Percentiles rank a stretch among this genome's conserved stretches.
These are phyloP conservation scores for Mizuhopecten yessoensis DNA, from an alignment of 1,140 invertebrate species.

Conservation along the genomic window DNA sequence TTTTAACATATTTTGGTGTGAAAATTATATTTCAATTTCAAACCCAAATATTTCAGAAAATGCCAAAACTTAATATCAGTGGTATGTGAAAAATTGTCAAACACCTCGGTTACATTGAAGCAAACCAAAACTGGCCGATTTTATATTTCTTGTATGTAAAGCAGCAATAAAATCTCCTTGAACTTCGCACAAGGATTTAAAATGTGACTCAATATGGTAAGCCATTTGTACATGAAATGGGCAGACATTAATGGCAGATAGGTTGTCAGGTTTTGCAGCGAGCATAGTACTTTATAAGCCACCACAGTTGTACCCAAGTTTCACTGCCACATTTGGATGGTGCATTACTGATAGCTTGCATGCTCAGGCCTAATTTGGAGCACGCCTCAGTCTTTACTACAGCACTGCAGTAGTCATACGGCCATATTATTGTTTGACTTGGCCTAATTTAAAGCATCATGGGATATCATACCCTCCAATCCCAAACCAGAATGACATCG, in stretches of 20 bases:
- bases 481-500: neutral
- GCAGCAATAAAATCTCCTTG: neutral
- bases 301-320: neutral
- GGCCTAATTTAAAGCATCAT: conserved; percentile 33
- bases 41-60: neutral
- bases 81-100: neutral
- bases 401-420: neutral
- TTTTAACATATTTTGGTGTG: neutral
- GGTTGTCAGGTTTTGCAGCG: neutral
- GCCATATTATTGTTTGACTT: conserved; percentile 3
- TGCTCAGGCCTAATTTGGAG: neutral
- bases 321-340: neutral
- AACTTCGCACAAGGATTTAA: neutral
- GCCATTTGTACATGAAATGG: neutral
- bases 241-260: neutral
- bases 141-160: conserved; percentile 23
- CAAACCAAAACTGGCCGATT: neutral
- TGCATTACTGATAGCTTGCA: neutral
- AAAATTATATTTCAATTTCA: neutral
- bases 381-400: neutral
- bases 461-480: conserved; percentile 1
- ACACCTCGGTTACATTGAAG: neutral
- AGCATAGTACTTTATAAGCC: neutral
- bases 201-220: conserved; percentile 9
- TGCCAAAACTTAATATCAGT: no score